A percentile compares a stretch with the other conserved stretches of the same genome.
phyloP scores from a whole-genome alignment of 1,140 invertebrate species.

The Drosophila malerkotliana region DNA sequence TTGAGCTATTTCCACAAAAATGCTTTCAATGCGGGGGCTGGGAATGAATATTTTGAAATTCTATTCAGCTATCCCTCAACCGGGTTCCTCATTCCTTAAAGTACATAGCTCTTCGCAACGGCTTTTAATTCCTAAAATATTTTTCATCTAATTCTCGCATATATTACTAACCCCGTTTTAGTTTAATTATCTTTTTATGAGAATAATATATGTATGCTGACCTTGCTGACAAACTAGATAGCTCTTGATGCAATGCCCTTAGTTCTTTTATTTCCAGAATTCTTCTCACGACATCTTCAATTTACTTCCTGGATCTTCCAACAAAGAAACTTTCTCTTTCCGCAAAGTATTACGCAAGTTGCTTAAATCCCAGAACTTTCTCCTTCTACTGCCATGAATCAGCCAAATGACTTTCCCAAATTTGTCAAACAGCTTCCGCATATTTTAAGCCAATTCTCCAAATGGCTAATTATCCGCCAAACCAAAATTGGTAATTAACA shows the following conservation, averaged over 20 bases:
- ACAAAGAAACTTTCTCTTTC: constrained; percentile 54
- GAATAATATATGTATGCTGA: constrained; percentile 3
- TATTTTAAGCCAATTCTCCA: constrained; percentile 42
- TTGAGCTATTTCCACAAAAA: constrained; percentile 60
- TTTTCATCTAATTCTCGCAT: constrained; percentile 21
- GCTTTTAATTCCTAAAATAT: constrained; percentile 34
- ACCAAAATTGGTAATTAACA: constrained; percentile 71
- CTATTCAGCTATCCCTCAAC: constrained; percentile 28
- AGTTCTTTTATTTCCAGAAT: constrained; percentile 5
- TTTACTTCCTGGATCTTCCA: constrained; percentile 1
- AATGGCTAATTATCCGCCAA: constrained; percentile 61
- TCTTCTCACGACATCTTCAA: not conserved
- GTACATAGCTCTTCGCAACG: constrained; percentile 13
- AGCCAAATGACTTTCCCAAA: constrained; percentile 18
- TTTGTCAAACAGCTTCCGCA: constrained; percentile 52
- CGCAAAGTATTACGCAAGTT: constrained; percentile 18
- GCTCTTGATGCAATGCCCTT: not conserved
- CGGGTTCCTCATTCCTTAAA: constrained; percentile 39
- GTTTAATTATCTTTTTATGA: constrained; percentile 10
- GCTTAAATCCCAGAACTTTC: constrained; percentile 50
- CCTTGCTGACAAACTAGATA: constrained; percentile 17
- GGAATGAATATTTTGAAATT: constrained; percentile 9
- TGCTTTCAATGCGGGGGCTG: constrained; percentile 31
- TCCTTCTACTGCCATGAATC: constrained; percentile 24
- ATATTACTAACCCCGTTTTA: constrained; percentile 19